Evolutionary conservation across 1,140 invertebrate genomes (phyloP).

Genomic region (Gerris buenoi): DNA sequence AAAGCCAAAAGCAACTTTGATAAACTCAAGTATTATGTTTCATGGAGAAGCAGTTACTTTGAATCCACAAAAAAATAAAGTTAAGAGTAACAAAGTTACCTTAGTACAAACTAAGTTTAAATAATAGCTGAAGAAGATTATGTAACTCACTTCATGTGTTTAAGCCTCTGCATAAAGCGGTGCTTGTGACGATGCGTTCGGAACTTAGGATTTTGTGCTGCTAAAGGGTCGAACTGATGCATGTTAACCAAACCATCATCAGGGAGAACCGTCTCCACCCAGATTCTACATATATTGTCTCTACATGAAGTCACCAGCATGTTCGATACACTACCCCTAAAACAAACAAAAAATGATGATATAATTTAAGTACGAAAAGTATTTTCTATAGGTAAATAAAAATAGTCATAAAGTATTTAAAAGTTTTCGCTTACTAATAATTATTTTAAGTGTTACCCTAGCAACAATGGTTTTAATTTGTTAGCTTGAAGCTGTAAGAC

Average conservation of each 20-base stretch:
- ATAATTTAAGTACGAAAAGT: no score
- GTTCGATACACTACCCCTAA: slow-evolving; percentile 85
- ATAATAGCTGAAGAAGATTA: no score
- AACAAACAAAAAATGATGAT: slow-evolving; percentile 21
- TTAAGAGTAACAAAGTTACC: no score
- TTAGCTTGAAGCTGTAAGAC: no score
- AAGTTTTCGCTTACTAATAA: not conserved
- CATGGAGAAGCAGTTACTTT: no score
- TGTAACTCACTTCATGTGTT: slow-evolving; percentile 78
- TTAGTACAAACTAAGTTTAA: no score
- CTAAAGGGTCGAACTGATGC: slow-evolving; percentile 62
- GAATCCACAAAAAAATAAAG: no score
- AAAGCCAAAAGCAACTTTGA: no score
- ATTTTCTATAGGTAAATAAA: no score
- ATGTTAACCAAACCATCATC: slow-evolving; percentile 86
- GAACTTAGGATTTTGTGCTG: slow-evolving; percentile 63
- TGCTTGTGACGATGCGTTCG: slow-evolving; percentile 88
- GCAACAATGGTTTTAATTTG: no score
- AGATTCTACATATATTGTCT: slow-evolving; percentile 96
- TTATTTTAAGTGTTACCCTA: not conserved
- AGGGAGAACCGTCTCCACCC: slow-evolving; percentile 92
- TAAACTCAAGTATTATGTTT: no score
- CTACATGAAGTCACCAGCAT: slow-evolving; percentile 95
- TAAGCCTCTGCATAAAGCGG: slow-evolving; percentile 85
- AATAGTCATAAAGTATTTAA: no score